A percentile compares a stretch with the other conserved stretches of the same genome.
Evolutionary conservation across 2,113 vertebrate species (phyloP).

Genomic region (Helogale parvula): DNA sequence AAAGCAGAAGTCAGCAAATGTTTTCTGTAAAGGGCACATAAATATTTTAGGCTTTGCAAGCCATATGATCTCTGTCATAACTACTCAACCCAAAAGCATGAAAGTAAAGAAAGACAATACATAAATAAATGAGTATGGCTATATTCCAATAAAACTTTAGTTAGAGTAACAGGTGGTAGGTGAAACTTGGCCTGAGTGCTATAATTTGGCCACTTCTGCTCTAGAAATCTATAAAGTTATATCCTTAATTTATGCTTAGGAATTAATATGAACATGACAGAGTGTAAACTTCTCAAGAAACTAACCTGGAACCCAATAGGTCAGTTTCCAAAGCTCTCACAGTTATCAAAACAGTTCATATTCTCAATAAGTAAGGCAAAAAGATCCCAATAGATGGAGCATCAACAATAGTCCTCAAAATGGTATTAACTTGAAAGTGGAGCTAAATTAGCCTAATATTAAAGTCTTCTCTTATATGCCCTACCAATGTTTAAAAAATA

Average conservation of each 20-base stretch:
- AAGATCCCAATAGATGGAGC: not conserved
- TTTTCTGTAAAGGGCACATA: slow-evolving; percentile 21
- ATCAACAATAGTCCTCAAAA: not conserved
- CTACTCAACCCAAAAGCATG: slow-evolving; percentile 10
- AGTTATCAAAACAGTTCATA: not conserved
- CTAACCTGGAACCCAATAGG: not conserved
- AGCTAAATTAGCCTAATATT: not conserved
- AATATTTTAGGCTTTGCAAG: slow-evolving; percentile 3
- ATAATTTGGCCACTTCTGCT: not conserved
- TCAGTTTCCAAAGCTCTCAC: not conserved
- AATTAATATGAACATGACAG: not conserved
- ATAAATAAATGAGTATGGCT: slow-evolving; percentile 15
- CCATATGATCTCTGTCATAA: not conserved
- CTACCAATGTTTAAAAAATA: not conserved
- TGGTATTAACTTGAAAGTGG: not conserved
- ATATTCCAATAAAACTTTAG: slow-evolving; percentile 12
- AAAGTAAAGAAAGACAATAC: slow-evolving; percentile 33
- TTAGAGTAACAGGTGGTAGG: slow-evolving; percentile 13
- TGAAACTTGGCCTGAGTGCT: not conserved
- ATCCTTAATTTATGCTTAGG: not conserved
- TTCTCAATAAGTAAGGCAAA: slow-evolving; percentile 19
- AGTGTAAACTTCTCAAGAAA: slow-evolving; percentile 42
- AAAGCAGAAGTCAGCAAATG: not conserved
- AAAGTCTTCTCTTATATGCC: not conserved
- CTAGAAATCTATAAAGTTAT: not conserved